Percentiles rank a stretch among this genome's conserved stretches.
These are phyloP conservation scores for Mythimna impura DNA, from an alignment of 2,888 invertebrate species.

Conservation along the genomic window DNA sequence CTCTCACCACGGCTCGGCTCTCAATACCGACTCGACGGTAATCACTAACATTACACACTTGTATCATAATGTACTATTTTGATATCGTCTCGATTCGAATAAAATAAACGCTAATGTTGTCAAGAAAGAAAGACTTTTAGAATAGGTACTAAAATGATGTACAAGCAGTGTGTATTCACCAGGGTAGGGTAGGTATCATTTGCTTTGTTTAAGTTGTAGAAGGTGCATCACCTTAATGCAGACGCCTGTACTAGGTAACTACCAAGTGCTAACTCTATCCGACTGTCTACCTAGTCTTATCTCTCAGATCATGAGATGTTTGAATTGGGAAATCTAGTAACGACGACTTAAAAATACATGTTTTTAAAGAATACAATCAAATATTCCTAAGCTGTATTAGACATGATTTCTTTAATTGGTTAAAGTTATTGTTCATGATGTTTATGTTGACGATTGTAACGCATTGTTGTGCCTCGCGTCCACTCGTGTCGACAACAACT, in stretches of 20 bases:
- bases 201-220: no score
- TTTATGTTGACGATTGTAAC: slow-evolving; percentile 5
- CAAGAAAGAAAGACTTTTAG: no score
- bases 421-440: neutral
- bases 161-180: neutral
- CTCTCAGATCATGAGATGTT: neutral
- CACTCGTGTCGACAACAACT: slow-evolving; percentile 8
- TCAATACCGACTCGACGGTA: no score
- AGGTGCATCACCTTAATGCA: neutral
- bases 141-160: neutral
- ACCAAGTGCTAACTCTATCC: neutral
- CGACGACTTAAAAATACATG: neutral
- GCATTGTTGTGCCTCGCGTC: slow-evolving; percentile 13
- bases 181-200: no score
- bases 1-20: no score
- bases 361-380: neutral
- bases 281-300: neutral
- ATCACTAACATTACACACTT: no score
- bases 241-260: neutral
- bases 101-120: no score
- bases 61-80: no score
- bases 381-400: neutral
- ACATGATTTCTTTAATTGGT: neutral
- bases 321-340: neutral
- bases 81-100: no score